Conservation (phyloP, 2,797 vertebrate species). For the Diglossa cyanea region DNA sequence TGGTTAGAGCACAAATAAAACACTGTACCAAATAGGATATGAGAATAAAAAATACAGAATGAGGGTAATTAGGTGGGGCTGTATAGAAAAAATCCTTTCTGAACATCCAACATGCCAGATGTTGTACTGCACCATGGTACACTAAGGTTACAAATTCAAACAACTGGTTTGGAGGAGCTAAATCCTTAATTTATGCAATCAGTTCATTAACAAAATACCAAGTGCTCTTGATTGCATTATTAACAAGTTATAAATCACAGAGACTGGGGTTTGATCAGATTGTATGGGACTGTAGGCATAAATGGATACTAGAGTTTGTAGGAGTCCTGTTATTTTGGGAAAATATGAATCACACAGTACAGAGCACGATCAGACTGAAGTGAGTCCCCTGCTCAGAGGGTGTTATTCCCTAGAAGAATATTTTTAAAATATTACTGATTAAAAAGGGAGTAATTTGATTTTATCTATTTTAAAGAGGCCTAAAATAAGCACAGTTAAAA, state of each 20-base stretch:
- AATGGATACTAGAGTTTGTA: not conserved
- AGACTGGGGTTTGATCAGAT: not conserved
- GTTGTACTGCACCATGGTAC: not conserved
- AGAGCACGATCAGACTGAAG: not conserved
- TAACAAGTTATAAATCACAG: not conserved
- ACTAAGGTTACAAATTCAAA: not conserved
- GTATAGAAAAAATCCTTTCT: not conserved
- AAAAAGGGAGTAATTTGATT: not conserved
- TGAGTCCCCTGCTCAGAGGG: not conserved
- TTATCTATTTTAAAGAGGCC: not conserved
- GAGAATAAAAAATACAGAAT: not conserved
- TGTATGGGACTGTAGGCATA: not conserved
- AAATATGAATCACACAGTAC: not conserved
- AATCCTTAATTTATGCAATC: not conserved
- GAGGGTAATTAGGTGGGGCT: not conserved
- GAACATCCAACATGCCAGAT: not conserved
- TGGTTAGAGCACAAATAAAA: not conserved
- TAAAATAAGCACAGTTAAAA: not conserved
- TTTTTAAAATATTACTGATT: not conserved
- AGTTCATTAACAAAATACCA: not conserved
- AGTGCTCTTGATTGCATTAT: not conserved
- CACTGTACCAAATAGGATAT: not conserved
- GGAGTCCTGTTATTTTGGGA: not conserved
- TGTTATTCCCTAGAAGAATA: not conserved
- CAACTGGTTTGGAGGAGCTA: not conserved